These are phyloP conservation scores for Galaxias olidus DNA, from an alignment of 2,797 vertebrate genomes.

Conservation along the genomic window DNA sequence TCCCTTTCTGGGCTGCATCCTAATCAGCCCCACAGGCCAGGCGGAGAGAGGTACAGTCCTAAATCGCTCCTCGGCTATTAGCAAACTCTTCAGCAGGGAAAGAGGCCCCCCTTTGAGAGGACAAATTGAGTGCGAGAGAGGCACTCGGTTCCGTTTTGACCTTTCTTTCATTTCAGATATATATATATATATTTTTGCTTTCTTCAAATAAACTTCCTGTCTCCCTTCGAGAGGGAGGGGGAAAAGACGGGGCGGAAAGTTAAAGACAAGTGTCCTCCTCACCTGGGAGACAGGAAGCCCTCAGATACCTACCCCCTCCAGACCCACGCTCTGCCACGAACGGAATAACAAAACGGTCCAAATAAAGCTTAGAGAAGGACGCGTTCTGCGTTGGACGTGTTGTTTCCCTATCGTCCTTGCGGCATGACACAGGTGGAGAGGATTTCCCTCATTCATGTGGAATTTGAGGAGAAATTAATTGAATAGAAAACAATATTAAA, in stretches of 20 bases:
- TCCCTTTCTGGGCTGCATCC: constrained; percentile 28
- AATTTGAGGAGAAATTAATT: no score
- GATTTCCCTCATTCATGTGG: no score
- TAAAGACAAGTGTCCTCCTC: constrained; percentile 12
- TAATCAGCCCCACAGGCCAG: constrained; percentile 61
- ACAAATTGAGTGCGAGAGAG: constrained; percentile 58
- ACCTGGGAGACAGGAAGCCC: constrained; percentile 24
- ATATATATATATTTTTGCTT: no score
- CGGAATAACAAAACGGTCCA: no score
- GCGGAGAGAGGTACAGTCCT: constrained; percentile 42
- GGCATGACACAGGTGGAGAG: no score
- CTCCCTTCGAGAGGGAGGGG: constrained; percentile 24
- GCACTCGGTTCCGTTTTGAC: constrained; percentile 60
- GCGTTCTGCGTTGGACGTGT: no score
- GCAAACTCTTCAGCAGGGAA: constrained; percentile 40
- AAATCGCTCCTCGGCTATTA: constrained; percentile 49
- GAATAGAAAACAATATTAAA: no score
- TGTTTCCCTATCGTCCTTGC: no score
- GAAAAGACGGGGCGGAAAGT: constrained; percentile 24
- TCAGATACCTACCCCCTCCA: no score
- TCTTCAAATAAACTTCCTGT: constrained; percentile 43
- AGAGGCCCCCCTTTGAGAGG: constrained; percentile 32
- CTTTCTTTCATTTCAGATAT: constrained; percentile 46
- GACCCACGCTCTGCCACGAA: no score
- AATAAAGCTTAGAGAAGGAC: no score